These are phyloP conservation scores for Melanostoma scalare DNA, from an alignment of 2,888 invertebrate genomes.

Conservation along the genomic window DNA sequence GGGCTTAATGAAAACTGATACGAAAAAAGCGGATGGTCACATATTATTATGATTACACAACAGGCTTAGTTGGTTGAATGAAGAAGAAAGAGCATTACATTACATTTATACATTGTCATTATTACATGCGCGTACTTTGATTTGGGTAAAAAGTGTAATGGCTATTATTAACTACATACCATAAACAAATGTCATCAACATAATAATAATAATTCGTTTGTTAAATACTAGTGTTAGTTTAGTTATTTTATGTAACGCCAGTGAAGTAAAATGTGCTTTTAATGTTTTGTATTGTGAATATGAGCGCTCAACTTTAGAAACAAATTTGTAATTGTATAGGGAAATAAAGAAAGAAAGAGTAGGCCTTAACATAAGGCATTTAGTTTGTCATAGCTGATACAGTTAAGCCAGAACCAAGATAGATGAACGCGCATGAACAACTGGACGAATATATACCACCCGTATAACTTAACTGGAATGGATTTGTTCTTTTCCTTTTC, in stretches of 20 bases:
- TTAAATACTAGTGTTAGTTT: constrained; percentile 24
- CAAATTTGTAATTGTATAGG: too few species aligned
- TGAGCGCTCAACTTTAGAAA: not conserved
- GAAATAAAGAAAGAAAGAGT: too few species aligned
- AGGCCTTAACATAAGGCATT: too few species aligned
- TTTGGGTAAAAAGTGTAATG: too few species aligned
- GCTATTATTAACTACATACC: constrained; percentile 54
- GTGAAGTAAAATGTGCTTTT: constrained; percentile 55
- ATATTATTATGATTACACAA: not conserved
- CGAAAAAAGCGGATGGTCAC: constrained; percentile 34
- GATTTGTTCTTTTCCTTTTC: too few species aligned
- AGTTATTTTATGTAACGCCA: constrained; percentile 43
- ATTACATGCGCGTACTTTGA: too few species aligned
- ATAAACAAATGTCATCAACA: constrained; percentile 39
- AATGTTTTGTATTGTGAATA: constrained; percentile 37
- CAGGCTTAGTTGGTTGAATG: constrained; percentile 9
- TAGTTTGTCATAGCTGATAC: too few species aligned
- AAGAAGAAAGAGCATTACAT: constrained; percentile 1
- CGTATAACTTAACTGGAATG: too few species aligned
- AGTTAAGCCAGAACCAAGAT: too few species aligned
- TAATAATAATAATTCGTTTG: constrained; percentile 21
- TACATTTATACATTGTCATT: not conserved
- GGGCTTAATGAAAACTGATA: constrained; percentile 53
- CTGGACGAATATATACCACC: too few species aligned
- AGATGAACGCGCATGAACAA: too few species aligned